Evolutionary conservation across 2,113 vertebrate genomes (phyloP), one percentile per base, ranked within the genome.

Genomic region (Ellobius talpinus): DNA sequence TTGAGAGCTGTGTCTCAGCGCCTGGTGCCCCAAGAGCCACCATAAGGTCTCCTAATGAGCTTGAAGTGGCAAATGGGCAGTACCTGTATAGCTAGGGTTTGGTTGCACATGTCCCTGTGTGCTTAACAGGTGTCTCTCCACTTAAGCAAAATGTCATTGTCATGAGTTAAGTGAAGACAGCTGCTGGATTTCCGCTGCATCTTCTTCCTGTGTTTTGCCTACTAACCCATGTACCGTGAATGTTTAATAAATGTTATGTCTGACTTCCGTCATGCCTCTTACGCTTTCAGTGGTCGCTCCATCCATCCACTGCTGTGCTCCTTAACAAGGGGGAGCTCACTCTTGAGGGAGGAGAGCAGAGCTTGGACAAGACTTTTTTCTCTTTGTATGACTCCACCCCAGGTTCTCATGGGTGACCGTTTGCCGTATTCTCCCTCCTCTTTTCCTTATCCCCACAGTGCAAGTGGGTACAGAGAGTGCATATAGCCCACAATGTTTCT

Each of bases 191-290:
- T 24, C 82, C 12, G 0, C 45, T 45, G 50, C 50, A 1, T 58
- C 61, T 36, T 85, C 78, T 36, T n/a, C 26, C 21, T 39, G 74
- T 39, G 45, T 63, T 74, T 61, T 33, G 74, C 85, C 86, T 87
- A 19, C 24, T 23, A 26, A 45, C 78, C 45, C n/a, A 23, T 23
- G 39, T 13, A 8, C 58, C 0, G 1, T 16, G 33, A 68, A 26
- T 70, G 72, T 66, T 96, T 87, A 96, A 92, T 96, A 97, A 96
- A 97, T 4, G 5, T 65, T 82, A 86, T 90, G 61, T 47, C 70
- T 61, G 78, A 23, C 91, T 21, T 10, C 66, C 26, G 4, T 42
- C 17, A 0, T n/a, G 42, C 47, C 17, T 65, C 36, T 26, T 39
- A 2, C 84, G 65, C 31, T 70, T 91, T 33, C 0, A 10, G n/a